These are phyloP conservation scores for Nannobrachium achirus DNA, from an alignment of 2,113 vertebrate species.

Conservation along the genomic window DNA sequence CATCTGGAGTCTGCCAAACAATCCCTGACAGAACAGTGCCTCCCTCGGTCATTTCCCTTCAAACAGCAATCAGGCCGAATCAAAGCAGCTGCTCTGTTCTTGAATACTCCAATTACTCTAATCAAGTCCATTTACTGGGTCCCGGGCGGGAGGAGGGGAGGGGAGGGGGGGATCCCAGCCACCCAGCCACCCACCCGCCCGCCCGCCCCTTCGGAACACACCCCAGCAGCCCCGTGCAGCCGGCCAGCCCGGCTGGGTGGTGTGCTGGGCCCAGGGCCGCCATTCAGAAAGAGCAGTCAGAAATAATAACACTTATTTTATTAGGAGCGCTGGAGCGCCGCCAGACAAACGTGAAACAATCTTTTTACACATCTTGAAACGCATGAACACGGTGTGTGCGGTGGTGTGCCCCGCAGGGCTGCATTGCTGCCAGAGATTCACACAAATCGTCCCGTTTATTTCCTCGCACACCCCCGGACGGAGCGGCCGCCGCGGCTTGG, in stretches of 20 bases:
- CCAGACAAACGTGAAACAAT: slow-evolving; percentile 64
- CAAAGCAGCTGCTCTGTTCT: slow-evolving; percentile 79
- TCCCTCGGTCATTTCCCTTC: slow-evolving; percentile 72
- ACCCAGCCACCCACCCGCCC: neutral
- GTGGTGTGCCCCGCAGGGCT: neutral
- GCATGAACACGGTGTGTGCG: slow-evolving; percentile 15
- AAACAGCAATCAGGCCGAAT: slow-evolving; percentile 80
- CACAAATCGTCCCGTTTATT: slow-evolving; percentile 25
- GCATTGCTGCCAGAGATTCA: slow-evolving; percentile 21
- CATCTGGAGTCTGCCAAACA: slow-evolving; percentile 75
- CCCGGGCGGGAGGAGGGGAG: slow-evolving; percentile 32
- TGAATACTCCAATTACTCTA: slow-evolving; percentile 75
- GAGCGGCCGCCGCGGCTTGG: neutral
- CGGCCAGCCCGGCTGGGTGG: slow-evolving; percentile 5
- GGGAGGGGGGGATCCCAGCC: neutral
- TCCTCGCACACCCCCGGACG: slow-evolving; percentile 10
- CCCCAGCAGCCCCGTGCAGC: neutral
- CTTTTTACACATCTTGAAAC: slow-evolving; percentile 48
- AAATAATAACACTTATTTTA: slow-evolving; percentile 78
- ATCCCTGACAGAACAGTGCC: slow-evolving; percentile 78
- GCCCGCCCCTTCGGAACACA: neutral
- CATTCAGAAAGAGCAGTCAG: slow-evolving; percentile 67
- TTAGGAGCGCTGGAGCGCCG: slow-evolving; percentile 57
- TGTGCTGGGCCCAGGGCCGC: slow-evolving; percentile 36
- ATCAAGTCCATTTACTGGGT: slow-evolving; percentile 80